phyloP scores from a whole-genome alignment of 2,888 invertebrate species.

The Cetonia aurata region DNA sequence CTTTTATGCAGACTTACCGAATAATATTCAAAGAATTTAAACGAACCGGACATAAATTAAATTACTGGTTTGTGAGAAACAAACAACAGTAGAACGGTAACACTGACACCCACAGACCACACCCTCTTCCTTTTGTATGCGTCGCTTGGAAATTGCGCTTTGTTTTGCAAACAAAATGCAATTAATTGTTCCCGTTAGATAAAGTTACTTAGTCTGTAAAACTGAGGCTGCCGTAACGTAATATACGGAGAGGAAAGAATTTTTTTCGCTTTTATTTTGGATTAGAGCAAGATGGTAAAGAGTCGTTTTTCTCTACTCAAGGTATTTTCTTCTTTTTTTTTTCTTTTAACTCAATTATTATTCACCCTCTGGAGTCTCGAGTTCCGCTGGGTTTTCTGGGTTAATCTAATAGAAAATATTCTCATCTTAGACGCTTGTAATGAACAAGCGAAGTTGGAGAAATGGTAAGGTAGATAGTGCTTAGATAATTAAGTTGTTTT shows the following conservation, averaged over 20 bases:
- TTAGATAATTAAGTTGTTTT: slow-evolving; percentile 9
- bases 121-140: slow-evolving; percentile 11
- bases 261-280: slow-evolving; percentile 18
- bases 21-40: no score
- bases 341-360: slow-evolving; percentile 24
- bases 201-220: slow-evolving; percentile 21
- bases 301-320: not conserved
- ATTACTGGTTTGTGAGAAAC: not conserved
- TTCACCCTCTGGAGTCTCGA: slow-evolving; percentile 15
- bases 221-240: slow-evolving; percentile 22
- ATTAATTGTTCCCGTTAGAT: slow-evolving; percentile 34
- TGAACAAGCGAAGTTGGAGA: slow-evolving; percentile 2
- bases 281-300: not conserved
- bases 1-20: no score
- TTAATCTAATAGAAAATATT: slow-evolving; percentile 29
- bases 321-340: slow-evolving; percentile 14
- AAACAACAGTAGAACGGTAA: slow-evolving; percentile 7
- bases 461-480: not conserved
- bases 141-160: slow-evolving; percentile 13
- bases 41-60: not conserved
- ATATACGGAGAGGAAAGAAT: slow-evolving; percentile 21
- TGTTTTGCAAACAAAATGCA: slow-evolving; percentile 31
- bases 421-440: slow-evolving; percentile 11
- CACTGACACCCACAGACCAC: slow-evolving; percentile 15
- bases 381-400: slow-evolving; percentile 15